Base-by-base conservation (phyloP, 2,888 invertebrate genomes). In the Drosophila greeni region DNA sequence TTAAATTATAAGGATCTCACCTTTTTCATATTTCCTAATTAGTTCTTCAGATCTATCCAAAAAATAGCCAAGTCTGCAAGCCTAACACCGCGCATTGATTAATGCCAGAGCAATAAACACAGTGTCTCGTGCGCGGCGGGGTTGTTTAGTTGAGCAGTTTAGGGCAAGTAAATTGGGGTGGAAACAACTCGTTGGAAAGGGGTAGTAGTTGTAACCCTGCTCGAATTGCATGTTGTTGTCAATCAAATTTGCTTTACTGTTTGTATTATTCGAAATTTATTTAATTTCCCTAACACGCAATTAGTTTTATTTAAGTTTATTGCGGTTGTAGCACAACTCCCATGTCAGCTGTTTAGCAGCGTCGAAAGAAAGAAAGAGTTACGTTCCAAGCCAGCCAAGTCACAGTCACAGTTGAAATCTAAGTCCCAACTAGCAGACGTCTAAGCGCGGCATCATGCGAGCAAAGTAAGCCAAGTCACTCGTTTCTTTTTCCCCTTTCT, bases 271-370 rank as follows among this genome's bases (percentile, higher is more conserved):
- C 66, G 75, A 80, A 82, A 84, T 82, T 82, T 82, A 84, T 82
- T 82, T 84, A 82, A 82, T 82, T 82, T 72, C 60, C 68, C 62
- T 70, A 84, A 82, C 81, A 82, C 81, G 81, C 81, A 84, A 84
- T 82, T 82, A 82, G 84, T 82, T 82, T 84, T 82, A 80, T 82
- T 82, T 80, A 84, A 82, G 80, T 81, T 82, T 80, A 82, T 82
- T 82, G 81, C 84, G 81, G 81, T 84, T 82, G 74, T 54, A 66
- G 66, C 52, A 57, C 53, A 68, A 53, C 54, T 69, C 57, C 57
- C 34, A 34, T 83, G 79, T 72, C 83, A 72, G 66, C 73, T 70
- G 75, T 56, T 79, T 79, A 73, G 83, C 83, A 75, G 75, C 77
- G 74, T 69, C 76, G 43, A 65, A 34, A 59, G 42, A 59, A 37